These are phyloP conservation scores for Habrosyne pyritoides DNA, from an alignment of 2,888 invertebrate genomes.

Conservation along the genomic window DNA sequence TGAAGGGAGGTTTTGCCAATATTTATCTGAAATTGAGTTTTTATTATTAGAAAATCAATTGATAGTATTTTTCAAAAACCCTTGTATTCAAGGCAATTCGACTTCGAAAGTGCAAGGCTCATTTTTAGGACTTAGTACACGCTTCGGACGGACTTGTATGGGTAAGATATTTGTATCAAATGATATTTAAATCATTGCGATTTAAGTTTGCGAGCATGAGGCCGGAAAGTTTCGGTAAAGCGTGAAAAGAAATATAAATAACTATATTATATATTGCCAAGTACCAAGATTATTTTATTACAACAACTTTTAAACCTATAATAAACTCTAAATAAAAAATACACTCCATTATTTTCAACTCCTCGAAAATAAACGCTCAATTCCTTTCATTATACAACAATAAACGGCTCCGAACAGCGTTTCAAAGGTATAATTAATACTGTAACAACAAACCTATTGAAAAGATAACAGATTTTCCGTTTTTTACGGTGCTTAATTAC, in stretches of 20 bases:
- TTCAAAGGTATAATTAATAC: neutral
- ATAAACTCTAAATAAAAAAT: neutral
- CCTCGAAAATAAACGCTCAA: neutral
- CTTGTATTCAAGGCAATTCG: no score
- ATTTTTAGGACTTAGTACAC: no score
- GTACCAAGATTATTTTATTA: neutral
- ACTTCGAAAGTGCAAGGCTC: no score
- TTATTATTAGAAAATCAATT: no score
- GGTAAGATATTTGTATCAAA: no score
- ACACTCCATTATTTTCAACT: neutral
- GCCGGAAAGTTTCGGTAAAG: no score
- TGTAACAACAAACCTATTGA: constrained; percentile 2
- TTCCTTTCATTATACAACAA: neutral
- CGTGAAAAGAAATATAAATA: no score
- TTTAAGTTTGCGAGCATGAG: no score
- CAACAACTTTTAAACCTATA: neutral
- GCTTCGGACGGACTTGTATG: no score
- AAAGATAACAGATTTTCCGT: neutral
- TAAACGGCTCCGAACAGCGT: neutral
- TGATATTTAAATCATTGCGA: no score
- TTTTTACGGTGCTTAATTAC: neutral
- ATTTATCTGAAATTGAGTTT: constrained; percentile 59
- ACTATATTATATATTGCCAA: no score
- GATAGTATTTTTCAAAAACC: no score
- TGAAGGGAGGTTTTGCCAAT: constrained; percentile 66